Conservation (phyloP, 2,888 invertebrate species). For the Loripinus fragilis region DNA sequence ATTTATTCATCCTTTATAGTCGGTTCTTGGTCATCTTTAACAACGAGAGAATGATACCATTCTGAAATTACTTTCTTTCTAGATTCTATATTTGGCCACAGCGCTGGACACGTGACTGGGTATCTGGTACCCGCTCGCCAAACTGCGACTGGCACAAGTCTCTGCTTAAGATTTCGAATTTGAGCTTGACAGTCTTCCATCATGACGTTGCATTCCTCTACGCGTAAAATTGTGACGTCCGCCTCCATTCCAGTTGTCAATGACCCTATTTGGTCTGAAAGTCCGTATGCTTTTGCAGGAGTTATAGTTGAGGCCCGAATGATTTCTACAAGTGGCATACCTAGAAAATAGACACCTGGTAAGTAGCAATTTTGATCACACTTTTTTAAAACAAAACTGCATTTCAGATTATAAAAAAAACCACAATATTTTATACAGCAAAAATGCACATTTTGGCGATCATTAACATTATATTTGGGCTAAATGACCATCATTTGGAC, state of each 20-base stretch:
- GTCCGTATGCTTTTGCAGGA: conserved; percentile 72
- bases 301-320: conserved; percentile 72
- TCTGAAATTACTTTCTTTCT: background rate
- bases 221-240: conserved; percentile 74
- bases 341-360: conserved; percentile 53
- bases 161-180: conserved; percentile 56
- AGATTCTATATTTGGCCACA: conserved; percentile 60
- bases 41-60: conserved; percentile 22
- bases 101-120: conserved; percentile 44
- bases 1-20: conserved; percentile 3
- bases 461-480: no score
- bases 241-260: conserved; percentile 68
- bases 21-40: conserved; percentile 16
- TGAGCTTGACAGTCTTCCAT: conserved; percentile 75
- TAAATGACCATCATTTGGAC: no score
- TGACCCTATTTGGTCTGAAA: conserved; percentile 59
- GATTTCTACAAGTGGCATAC: conserved; percentile 76
- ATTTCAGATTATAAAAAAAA: no score
- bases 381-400: no score
- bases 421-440: no score
- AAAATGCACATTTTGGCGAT: no score
- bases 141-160: conserved; percentile 72
- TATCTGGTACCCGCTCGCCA: conserved; percentile 66
- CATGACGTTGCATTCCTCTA: conserved; percentile 64
- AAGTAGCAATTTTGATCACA: no score